Evolutionary conservation across 2,888 invertebrate genomes (phyloP).

Genomic region (Dryococelus australis): DNA sequence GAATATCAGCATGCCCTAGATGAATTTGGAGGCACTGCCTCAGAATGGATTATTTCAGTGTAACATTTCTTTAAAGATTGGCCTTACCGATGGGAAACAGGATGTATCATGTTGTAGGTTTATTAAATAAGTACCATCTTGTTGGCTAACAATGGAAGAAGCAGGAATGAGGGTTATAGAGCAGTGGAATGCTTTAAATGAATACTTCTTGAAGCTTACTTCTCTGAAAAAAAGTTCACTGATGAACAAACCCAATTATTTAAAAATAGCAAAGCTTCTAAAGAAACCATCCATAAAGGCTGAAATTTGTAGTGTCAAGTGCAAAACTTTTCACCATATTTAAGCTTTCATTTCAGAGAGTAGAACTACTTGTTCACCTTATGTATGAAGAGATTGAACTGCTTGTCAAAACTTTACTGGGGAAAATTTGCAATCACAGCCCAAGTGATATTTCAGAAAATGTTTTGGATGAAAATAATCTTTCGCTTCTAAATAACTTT

Average conservation of each 20-base stretch:
- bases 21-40: not conserved
- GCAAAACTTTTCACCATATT: not conserved
- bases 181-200: not conserved
- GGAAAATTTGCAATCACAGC: not conserved
- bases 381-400: not conserved
- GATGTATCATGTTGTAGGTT: not conserved
- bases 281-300: not conserved
- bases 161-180: not conserved
- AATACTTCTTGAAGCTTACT: not conserved
- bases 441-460: not conserved
- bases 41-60: not conserved
- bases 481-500: not conserved
- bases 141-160: not conserved
- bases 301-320: not conserved
- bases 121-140: not conserved
- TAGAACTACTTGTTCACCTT: not conserved
- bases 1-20: too few species aligned
- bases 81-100: not conserved
- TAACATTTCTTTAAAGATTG: constrained; percentile 5
- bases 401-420: not conserved
- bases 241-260: constrained; percentile 1
- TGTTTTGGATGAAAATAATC: not conserved
- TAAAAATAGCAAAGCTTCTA: not conserved
- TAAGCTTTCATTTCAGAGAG: not conserved
- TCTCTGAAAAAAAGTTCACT: not conserved